phyloP scores from a whole-genome alignment of 2,888 invertebrate species.

The Idaea straminata region DNA sequence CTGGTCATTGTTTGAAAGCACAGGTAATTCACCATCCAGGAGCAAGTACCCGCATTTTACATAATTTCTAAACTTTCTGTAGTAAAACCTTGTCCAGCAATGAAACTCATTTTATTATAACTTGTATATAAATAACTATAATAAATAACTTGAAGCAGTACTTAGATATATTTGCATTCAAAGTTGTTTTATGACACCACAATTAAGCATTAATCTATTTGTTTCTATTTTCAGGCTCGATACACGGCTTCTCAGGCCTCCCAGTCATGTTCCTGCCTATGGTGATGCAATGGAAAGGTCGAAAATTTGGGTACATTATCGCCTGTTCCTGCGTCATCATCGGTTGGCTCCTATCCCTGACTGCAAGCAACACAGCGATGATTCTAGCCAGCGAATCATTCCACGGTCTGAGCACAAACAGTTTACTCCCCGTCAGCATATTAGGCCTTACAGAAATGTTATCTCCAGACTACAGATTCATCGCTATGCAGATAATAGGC shows the following conservation, averaged over 20 bases:
- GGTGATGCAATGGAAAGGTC: constrained; percentile 12
- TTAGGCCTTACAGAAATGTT: constrained; percentile 20
- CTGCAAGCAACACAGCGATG: neutral
- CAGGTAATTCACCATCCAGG: too few relatives aligned
- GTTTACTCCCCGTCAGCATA: constrained; percentile 8
- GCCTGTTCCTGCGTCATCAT: constrained; percentile 6
- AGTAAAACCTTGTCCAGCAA: too few relatives aligned
- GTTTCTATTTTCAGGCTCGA: constrained; percentile 10
- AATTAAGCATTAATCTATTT: neutral
- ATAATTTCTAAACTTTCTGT: too few relatives aligned
- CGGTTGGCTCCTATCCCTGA: constrained; percentile 11
- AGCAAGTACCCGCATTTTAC: too few relatives aligned
- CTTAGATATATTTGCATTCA: too few relatives aligned
- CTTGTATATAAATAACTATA: too few relatives aligned
- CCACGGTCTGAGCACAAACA: constrained; percentile 11
- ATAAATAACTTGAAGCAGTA: too few relatives aligned
- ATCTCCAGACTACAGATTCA: constrained; percentile 19
- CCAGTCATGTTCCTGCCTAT: constrained; percentile 11
- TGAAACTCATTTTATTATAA: too few relatives aligned
- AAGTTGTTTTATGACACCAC: neutral
- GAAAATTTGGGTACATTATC: constrained; percentile 11
- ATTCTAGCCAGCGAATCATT: constrained; percentile 12
- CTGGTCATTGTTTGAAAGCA: too few relatives aligned
- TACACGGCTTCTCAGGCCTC: constrained; percentile 12
- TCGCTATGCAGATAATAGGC: constrained; percentile 7